These are phyloP conservation scores for Gastracanthus pulcherrimus DNA, from an alignment of 2,888 invertebrate genomes.

Conservation along the genomic window DNA sequence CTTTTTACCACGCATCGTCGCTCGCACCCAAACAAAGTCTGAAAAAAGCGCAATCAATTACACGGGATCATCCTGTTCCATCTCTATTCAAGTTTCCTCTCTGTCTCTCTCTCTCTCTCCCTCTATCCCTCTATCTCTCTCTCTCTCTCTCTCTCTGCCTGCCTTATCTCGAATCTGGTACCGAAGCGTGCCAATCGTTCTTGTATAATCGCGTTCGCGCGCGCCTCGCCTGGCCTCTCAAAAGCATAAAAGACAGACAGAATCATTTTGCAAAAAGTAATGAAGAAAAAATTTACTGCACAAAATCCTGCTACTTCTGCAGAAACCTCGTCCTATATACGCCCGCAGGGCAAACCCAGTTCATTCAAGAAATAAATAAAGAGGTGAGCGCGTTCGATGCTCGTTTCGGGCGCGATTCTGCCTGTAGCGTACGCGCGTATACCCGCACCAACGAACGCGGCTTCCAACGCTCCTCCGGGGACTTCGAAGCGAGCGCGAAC, in stretches of 20 bases:
- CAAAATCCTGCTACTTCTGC: conserved; percentile 18
- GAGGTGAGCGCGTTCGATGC: background rate
- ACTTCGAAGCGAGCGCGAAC: too few relatives aligned
- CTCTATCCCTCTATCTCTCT: too few relatives aligned
- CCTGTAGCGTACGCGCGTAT: background rate
- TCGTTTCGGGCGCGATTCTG: conserved; percentile 21
- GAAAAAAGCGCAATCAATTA: conserved; percentile 43
- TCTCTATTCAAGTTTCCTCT: conserved; percentile 39
- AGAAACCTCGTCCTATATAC: background rate
- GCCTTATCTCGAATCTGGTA: conserved; percentile 39
- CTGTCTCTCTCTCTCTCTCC: conserved; percentile 34
- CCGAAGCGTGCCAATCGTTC: conserved; percentile 28
- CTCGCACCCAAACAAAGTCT: conserved; percentile 12
- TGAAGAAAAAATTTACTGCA: background rate
- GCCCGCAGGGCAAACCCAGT: background rate
- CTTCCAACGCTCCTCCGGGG: conserved; percentile 31
- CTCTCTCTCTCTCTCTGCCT: conserved; percentile 34
- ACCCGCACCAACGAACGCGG: background rate
- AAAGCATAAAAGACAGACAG: background rate
- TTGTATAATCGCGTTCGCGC: conserved; percentile 3
- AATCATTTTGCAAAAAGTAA: background rate
- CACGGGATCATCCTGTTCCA: conserved; percentile 34
- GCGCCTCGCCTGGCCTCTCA: background rate
- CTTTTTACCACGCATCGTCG: background rate
- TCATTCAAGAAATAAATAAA: too few relatives aligned